phyloP scores from a whole-genome alignment of 2,113 vertebrate genomes.

The Calidris pugnax region DNA sequence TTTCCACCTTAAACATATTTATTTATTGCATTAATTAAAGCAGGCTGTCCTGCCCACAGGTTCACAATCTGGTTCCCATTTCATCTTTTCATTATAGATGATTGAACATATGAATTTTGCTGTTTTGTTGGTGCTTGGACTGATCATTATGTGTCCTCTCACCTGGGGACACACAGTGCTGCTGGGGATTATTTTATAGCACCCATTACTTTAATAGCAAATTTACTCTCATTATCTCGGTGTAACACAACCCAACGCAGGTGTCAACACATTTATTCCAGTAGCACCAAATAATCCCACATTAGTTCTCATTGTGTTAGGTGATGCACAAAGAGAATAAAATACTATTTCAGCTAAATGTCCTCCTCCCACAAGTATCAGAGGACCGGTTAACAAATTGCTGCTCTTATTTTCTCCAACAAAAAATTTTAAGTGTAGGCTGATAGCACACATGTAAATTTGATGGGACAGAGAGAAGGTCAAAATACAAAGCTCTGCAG shows the following conservation, averaged over 20 bases:
- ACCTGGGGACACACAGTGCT: neutral
- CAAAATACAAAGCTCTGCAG: neutral
- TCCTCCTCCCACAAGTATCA: neutral
- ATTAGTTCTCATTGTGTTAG: neutral
- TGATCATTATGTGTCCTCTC: rapidly evolving
- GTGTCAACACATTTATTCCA: neutral
- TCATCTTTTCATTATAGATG: neutral
- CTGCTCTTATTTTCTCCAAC: neutral
- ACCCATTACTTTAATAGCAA: neutral
- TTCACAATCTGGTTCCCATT: neutral
- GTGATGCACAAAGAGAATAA: neutral
- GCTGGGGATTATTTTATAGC: neutral
- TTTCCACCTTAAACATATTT: neutral
- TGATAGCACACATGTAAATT: neutral
- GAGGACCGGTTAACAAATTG: neutral
- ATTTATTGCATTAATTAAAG: neutral
- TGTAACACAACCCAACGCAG: neutral
- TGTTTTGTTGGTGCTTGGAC: neutral
- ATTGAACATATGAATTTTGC: neutral
- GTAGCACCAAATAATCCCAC: neutral
- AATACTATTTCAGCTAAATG: neutral
- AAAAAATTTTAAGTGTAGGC: neutral
- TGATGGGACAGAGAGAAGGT: neutral
- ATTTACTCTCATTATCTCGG: neutral
- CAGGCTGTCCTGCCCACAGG: neutral